Evolutionary conservation across 2,797 vertebrate genomes (phyloP), one percentile per base, ranked within the genome.

Genomic region (Tolypeutes matacus): DNA sequence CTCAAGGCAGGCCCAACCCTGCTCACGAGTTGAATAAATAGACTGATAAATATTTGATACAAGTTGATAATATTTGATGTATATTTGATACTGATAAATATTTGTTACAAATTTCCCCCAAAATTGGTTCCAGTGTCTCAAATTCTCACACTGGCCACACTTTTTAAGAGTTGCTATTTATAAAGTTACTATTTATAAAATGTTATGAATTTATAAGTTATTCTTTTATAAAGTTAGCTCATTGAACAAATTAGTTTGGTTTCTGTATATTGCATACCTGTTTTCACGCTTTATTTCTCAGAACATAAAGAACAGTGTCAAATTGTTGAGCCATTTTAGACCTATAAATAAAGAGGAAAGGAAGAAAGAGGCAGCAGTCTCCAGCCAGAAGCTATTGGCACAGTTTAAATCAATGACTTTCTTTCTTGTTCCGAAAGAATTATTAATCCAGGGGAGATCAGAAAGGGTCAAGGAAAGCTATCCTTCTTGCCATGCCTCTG

Each of bases 281-380:
- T 82, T 76, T 95, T 82, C 42, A 87, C 5, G 23, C 75, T 87
- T 94, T 46, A 86, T 34, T 83, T 67, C 76, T 62, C 49, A 58
- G 42, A 58, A 34, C 36, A 53, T 73, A 84, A 94, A 86, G 36
- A 82, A 17, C 14, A 84, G 7, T 60, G 11, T 36, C 60, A 64
- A 69, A 51, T n/a, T 89, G n/a, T 29, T 85, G 12, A 88, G 46
- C 62, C 49, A 58, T 82, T 77, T 89, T 72, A 92, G 56, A 96
- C 67, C 21, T 49, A 4, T 77, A 23, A 62, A 69, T 81, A 69
- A n/a, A 69, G 36, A 64, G 17, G 27, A 84, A 76, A 81, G 39
- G 64, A 85, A 49, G 31, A 76, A 6, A 31, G 2, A 53, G 4
- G 1, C 18, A 93, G 77, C 15, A 39, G 31, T 39, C 31, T 75